A percentile compares a stretch with the other conserved stretches of the same genome.
These are phyloP conservation scores for Uromys caudimaculatus DNA, from an alignment of 2,797 vertebrate genomes.

Conservation along the genomic window DNA sequence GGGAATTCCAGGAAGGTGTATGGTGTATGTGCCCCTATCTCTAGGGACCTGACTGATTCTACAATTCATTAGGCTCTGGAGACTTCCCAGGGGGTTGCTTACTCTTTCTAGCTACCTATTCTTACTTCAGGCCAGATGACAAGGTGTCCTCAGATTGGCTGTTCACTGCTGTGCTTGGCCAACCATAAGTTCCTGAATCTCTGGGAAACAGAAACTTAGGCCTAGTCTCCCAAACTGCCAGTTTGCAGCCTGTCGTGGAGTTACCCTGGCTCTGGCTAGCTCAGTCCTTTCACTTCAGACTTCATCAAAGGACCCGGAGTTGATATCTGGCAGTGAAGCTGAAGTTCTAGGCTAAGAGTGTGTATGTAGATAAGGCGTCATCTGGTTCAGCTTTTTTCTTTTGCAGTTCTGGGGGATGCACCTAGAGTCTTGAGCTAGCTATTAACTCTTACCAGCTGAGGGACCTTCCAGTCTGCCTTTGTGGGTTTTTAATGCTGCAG, in stretches of 20 bases:
- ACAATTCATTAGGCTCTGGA: no score
- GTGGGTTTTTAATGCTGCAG: background rate
- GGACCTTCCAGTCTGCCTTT: no score
- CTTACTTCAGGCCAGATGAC: background rate
- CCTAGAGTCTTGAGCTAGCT: background rate
- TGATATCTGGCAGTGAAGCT: background rate
- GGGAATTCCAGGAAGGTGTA: background rate
- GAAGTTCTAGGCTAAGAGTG: constrained; percentile 88
- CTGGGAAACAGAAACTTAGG: background rate
- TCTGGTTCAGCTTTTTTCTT: constrained; percentile 72
- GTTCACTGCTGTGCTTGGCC: background rate
- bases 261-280: background rate
- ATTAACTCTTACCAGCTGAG: background rate
- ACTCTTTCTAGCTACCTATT: background rate
- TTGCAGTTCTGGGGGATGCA: background rate
- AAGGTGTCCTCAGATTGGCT: background rate
- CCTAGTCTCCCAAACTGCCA: no score
- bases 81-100: background rate
- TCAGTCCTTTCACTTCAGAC: constrained; percentile 81
- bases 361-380: constrained; percentile 89
- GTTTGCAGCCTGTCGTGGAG: background rate
- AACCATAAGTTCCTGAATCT: background rate
- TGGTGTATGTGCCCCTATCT: background rate
- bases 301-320: constrained; percentile 70
- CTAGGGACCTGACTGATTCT: no score